Conservation (phyloP, 64 coral and sea anemone genomes). For the Platygyra sinensis region DNA sequence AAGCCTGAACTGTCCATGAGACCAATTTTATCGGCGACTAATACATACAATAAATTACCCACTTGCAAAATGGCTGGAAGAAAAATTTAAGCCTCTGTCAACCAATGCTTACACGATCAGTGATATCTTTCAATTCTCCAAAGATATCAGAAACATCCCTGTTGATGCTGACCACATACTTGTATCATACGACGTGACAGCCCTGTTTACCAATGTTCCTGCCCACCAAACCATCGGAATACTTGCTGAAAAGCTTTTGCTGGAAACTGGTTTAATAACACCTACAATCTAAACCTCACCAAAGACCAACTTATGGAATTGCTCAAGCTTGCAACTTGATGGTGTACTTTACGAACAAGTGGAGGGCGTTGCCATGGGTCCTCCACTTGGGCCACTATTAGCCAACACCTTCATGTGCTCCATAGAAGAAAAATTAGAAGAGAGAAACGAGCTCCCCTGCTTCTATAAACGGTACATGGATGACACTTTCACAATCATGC, state of each 20-base stretch:
- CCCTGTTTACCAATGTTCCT: slow-evolving; percentile 28
- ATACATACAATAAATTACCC: slow-evolving; percentile 20
- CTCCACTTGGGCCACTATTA: neutral
- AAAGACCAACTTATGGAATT: neutral
- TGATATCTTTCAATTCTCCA: slow-evolving; percentile 15
- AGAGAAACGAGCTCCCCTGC: neutral
- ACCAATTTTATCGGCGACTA: slow-evolving; percentile 26
- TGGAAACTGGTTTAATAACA: neutral
- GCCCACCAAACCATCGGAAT: slow-evolving; percentile 16
- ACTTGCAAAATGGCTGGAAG: slow-evolving; percentile 38
- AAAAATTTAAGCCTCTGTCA: slow-evolving; percentile 30
- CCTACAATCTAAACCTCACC: slow-evolving; percentile 2
- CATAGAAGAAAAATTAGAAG: slow-evolving; percentile 34
- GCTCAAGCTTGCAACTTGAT: slow-evolving; percentile 12
- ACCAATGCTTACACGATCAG: neutral
- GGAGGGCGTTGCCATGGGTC: slow-evolving; percentile 20
- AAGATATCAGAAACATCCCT: neutral
- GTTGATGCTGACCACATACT: neutral
- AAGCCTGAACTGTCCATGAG: slow-evolving; percentile 8
- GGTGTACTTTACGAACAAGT: slow-evolving; percentile 27
- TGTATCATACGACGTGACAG: neutral
- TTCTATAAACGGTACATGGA: neutral
- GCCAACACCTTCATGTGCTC: slow-evolving; percentile 47
- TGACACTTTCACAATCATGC: neutral
- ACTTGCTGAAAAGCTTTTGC: slow-evolving; percentile 7